phyloP scores from a whole-genome alignment of 2,888 invertebrate species.

The Geophilus truncorum region DNA sequence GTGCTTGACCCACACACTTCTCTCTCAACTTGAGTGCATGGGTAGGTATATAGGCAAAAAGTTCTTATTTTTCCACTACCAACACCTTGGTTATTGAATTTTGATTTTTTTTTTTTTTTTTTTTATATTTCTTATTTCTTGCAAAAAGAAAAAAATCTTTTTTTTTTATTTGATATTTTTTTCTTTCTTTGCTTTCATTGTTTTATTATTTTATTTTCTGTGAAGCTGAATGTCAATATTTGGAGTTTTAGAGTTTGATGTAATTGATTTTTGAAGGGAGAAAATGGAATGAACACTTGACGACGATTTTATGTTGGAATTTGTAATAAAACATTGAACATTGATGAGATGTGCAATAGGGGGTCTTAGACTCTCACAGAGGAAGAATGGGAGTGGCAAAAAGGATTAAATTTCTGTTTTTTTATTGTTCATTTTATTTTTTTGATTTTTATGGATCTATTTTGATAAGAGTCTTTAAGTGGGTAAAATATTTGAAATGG shows the following conservation, averaged over 20 bases:
- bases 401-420: background rate
- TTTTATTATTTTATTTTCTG: background rate
- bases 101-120: background rate
- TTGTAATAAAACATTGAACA: background rate
- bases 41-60: background rate
- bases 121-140: background rate
- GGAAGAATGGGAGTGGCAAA: background rate
- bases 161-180: background rate
- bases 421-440: background rate
- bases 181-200: background rate
- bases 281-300: background rate
- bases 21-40: background rate
- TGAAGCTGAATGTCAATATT: background rate
- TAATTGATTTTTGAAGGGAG: background rate
- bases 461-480: background rate
- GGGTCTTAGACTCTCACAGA: too few relatives aligned
- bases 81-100: background rate
- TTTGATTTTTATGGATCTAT: too few relatives aligned
- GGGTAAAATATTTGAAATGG: background rate
- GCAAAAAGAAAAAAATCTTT: background rate
- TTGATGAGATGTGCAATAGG: background rate
- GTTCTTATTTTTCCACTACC: too few relatives aligned
- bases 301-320: background rate
- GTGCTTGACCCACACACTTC: background rate
- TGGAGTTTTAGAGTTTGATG: background rate